Conservation (phyloP, 1,140 invertebrate genomes). For the Aphidius gifuensis region DNA sequence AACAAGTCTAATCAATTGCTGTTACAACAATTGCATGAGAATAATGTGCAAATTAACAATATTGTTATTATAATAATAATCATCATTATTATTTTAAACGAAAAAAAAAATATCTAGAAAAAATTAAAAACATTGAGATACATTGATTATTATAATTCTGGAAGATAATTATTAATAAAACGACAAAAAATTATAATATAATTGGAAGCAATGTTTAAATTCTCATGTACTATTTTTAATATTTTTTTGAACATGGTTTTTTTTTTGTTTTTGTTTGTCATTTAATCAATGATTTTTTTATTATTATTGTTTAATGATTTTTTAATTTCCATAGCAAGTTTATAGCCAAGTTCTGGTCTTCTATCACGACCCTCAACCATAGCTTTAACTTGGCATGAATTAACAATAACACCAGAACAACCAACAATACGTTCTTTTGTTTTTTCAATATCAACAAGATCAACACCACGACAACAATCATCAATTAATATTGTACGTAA, state of each 20-base stretch:
- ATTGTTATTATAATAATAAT: too few species aligned
- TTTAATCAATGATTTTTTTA: neutral
- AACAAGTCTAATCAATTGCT: conserved; percentile 14
- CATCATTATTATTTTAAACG: neutral
- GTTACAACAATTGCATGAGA: conserved; percentile 3
- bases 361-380: conserved; percentile 86
- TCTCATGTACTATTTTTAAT: neutral
- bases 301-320: conserved; percentile 19
- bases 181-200: neutral
- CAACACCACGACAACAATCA: conserved; percentile 86
- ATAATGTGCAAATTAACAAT: conserved; percentile 3
- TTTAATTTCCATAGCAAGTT: conserved; percentile 79
- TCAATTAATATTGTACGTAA: conserved; percentile 88
- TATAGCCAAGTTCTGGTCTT: conserved; percentile 81
- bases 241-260: neutral
- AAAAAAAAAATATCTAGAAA: neutral
- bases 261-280: conserved; percentile 13
- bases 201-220: neutral
- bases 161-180: neutral
- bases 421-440: conserved; percentile 73
- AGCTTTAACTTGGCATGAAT: conserved; percentile 71
- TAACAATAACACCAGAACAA: conserved; percentile 76
- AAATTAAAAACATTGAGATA: too few species aligned
- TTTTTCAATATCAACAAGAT: conserved; percentile 76
- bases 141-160: neutral